These are phyloP conservation scores for Lasiurus cinereus DNA, from an alignment of 2,113 vertebrate species.

Conservation along the genomic window DNA sequence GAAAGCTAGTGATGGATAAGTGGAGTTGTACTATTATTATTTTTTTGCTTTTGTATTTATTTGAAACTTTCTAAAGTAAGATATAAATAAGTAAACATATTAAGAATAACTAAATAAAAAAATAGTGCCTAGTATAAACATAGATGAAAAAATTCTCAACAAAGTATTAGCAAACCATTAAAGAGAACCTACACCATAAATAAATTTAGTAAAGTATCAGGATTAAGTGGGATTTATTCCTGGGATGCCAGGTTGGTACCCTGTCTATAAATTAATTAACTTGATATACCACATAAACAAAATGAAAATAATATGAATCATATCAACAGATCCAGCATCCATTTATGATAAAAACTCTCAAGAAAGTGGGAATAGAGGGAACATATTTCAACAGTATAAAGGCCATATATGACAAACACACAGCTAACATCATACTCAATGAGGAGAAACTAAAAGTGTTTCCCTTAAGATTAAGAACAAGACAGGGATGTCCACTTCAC, in stretches of 20 bases:
- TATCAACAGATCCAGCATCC: neutral
- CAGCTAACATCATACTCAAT: neutral
- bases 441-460: neutral
- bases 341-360: neutral
- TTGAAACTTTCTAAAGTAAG: constrained; percentile 41
- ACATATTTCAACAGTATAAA: neutral
- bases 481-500: neutral
- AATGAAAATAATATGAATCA: neutral
- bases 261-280: neutral
- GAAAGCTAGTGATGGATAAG: neutral
- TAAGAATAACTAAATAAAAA: constrained; percentile 3
- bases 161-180: neutral
- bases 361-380: neutral
- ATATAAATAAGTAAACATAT: neutral
- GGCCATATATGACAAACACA: neutral
- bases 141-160: neutral
- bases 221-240: neutral
- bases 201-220: too few species aligned
- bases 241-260: neutral
- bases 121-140: neutral
- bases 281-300: neutral
- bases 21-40: neutral
- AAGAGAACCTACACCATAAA: neutral
- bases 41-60: constrained; percentile 18
- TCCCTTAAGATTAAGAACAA: neutral